Percentiles rank a stretch among this genome's conserved stretches.
Evolutionary conservation across 1,140 invertebrate genomes (phyloP).

Genomic region (Sycobia sp.): DNA sequence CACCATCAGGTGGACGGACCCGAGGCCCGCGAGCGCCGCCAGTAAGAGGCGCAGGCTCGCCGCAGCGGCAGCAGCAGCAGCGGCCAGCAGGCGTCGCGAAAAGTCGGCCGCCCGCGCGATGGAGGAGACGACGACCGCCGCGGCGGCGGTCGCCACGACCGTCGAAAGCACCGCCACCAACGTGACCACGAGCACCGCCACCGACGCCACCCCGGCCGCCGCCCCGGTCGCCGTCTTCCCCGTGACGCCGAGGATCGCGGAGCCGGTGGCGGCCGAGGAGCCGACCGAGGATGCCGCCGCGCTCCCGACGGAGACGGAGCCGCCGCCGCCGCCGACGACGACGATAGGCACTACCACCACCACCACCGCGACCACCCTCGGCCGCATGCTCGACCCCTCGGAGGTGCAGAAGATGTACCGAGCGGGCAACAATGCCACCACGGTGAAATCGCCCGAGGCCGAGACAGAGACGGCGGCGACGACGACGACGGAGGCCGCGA

Average conservation of each 20-base stretch:
- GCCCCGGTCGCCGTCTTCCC: constrained; percentile 34
- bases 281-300: no score
- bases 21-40: constrained; percentile 29
- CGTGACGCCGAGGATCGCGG: constrained; percentile 44
- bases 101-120: constrained; percentile 36
- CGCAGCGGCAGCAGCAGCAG: neutral
- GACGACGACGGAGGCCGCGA: constrained; percentile 13
- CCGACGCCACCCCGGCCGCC: neutral
- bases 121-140: constrained; percentile 10
- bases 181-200: constrained; percentile 11
- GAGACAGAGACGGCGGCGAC: constrained; percentile 20
- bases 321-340: constrained; percentile 3
- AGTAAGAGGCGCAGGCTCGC: constrained; percentile 25
- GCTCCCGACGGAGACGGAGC: constrained; percentile 26
- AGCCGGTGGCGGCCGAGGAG: no score
- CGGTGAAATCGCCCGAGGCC: no score
- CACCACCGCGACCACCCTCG: constrained; percentile 25
- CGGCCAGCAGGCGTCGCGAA: constrained; percentile 19
- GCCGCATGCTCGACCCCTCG: constrained; percentile 47
- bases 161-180: neutral
- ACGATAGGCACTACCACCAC: constrained; percentile 1
- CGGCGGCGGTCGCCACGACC: no score
- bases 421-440: constrained; percentile 39
- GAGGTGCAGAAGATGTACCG: constrained; percentile 56
- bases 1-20: constrained; percentile 38